Evolutionary conservation across 2,888 invertebrate species (phyloP).

Genomic region (Cheilosia urbana): DNA sequence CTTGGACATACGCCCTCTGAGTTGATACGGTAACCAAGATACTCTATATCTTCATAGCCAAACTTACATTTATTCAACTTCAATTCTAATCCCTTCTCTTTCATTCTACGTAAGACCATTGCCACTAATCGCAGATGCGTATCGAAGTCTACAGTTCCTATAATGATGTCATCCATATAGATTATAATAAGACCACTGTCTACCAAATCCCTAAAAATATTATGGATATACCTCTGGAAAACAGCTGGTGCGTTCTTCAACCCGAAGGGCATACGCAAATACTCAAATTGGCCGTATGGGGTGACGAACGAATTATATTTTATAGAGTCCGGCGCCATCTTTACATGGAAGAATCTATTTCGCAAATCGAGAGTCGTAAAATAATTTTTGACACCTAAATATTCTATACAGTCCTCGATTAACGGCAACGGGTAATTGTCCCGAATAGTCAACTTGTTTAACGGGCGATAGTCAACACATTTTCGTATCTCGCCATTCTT

Average conservation of each 20-base stretch:
- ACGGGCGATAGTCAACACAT: conserved; percentile 3
- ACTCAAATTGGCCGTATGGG: conserved; percentile 10
- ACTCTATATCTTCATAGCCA: conserved; percentile 30
- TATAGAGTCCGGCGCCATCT: conserved; percentile 59
- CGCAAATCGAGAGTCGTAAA: conserved; percentile 5
- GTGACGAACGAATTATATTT: conserved; percentile 45
- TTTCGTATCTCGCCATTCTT: conserved; percentile 9
- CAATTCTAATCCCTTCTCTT: conserved; percentile 16
- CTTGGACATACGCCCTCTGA: conserved; percentile 53
- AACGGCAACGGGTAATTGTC: conserved; percentile 51
- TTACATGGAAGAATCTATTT: conserved; percentile 70
- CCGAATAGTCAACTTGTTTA: conserved; percentile 8
- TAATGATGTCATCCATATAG: conserved; percentile 1
- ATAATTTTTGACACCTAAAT: neutral
- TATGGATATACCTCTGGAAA: conserved; percentile 2
- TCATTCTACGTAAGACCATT: conserved; percentile 39
- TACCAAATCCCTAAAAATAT: too few relatives aligned
- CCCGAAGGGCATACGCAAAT: conserved; percentile 44
- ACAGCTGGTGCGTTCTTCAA: conserved; percentile 46
- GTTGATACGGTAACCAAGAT: conserved; percentile 38
- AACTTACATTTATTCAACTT: too few relatives aligned
- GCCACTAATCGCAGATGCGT: conserved; percentile 40
- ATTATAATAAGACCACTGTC: neutral
- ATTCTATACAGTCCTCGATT: conserved; percentile 31
- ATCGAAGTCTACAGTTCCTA: neutral